Evolutionary conservation across 2,113 vertebrate species (phyloP).

Genomic region (Parotia lawesii): DNA sequence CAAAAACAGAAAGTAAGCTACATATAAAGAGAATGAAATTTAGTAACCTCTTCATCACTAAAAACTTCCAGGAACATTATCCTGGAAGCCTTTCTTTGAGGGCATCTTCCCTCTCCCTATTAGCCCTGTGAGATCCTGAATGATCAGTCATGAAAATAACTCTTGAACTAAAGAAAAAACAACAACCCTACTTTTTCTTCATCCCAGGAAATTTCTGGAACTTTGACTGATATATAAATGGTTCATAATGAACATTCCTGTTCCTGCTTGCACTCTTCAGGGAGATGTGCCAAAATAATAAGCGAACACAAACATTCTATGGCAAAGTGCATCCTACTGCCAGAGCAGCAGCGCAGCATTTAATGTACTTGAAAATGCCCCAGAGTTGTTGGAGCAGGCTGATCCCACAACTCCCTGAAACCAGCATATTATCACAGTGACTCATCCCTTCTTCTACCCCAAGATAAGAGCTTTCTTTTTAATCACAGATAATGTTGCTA

Average conservation of each 20-base stretch:
- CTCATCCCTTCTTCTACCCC: background rate
- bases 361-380: background rate
- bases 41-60: background rate
- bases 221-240: background rate
- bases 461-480: background rate
- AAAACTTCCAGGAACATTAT: background rate
- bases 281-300: conserved; percentile 32
- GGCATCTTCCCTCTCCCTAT: background rate
- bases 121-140: background rate
- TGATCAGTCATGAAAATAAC: background rate
- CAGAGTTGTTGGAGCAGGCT: conserved; percentile 11
- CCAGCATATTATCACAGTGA: conserved; percentile 16
- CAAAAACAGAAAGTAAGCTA: background rate
- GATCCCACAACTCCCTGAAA: background rate
- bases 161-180: background rate
- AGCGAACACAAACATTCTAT: conserved; percentile 27
- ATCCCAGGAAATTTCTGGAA: conserved; percentile 9
- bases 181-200: background rate
- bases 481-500: background rate
- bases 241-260: conserved; percentile 39
- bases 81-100: background rate
- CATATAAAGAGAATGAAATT: background rate
- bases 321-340: background rate
- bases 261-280: background rate
- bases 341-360: conserved; percentile 7